Evolutionary conservation across 2,888 invertebrate genomes (phyloP), one percentile per base, ranked within the genome.

Genomic region (Drosophila longiperda): DNA sequence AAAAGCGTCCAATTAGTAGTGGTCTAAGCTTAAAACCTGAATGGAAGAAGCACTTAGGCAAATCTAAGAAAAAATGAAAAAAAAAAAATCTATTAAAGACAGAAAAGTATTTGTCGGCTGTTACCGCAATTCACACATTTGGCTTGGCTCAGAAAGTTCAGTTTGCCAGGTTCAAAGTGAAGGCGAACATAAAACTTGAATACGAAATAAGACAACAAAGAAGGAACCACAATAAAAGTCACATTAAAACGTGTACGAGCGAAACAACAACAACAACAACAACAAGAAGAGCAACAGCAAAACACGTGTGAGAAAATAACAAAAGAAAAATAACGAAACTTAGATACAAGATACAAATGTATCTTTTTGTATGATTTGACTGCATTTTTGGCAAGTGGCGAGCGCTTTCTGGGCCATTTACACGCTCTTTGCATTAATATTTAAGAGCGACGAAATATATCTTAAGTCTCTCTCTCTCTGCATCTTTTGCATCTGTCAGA

Each of bases 171-270:
- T 66, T 78, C 75, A 78, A 78, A 80, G 74, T 75, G 61, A 78
- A 80, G 75, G 67, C 76, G 76, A 82, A 78, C 74, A 75, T 65
- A 78, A 75, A 89, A 75, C 86, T 80, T 81, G 87, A 88, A 90
- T 89, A 88, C 83, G 59, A 86, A 90, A 87, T 80, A 77, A 88
- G 79, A 81, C 86, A 78, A 82, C 83, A 90, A 88, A 88, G 90
- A 52, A 74, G 79, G 75, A 74, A 77, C 54, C 81, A 64, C 86
- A 87, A 89, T 89, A 87, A 87, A 87, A 87, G 90, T 88, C 90
- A 90, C 83, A 89, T 88, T 79, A 83, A 89, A 87, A 80, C 80
- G 80, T 72, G 73, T 68, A 33, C 36, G 50, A 63, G 65, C 33
- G 23, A 61, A 63, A 50, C 49, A 76, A 62, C 33, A 26, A 26